phyloP scores from a whole-genome alignment of 1,140 invertebrate genomes.

The Drosophila repletoides region DNA sequence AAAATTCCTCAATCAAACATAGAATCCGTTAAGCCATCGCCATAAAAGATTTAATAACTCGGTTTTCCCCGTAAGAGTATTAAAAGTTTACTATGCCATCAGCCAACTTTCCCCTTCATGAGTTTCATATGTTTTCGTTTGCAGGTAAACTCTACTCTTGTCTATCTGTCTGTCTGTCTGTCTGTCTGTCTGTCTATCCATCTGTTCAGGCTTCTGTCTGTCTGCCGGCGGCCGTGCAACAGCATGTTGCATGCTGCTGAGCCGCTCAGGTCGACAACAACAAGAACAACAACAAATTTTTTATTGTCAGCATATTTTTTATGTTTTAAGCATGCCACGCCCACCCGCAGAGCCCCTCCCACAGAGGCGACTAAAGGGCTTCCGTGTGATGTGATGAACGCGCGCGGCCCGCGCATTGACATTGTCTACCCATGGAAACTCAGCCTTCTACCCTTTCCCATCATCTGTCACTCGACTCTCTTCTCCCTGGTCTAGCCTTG shows the following conservation, averaged over 20 bases:
- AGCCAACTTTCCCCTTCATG: slow-evolving; percentile 27
- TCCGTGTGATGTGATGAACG: slow-evolving; percentile 61
- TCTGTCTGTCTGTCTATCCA: background rate
- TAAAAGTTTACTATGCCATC: slow-evolving; percentile 8
- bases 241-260: slow-evolving; percentile 77
- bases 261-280: slow-evolving; percentile 64
- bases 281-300: slow-evolving; percentile 69
- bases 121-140: background rate
- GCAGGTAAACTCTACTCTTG: slow-evolving; percentile 12
- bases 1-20: background rate
- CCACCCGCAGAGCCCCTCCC: background rate
- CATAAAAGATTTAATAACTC: background rate
- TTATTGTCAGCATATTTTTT: slow-evolving; percentile 80
- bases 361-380: slow-evolving; percentile 19
- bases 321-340: slow-evolving; percentile 56
- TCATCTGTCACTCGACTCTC: background rate
- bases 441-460: background rate
- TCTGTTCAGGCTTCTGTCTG: background rate
- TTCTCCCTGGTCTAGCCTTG: background rate
- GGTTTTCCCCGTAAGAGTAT: background rate
- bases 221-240: slow-evolving; percentile 57
- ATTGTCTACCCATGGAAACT: slow-evolving; percentile 25
- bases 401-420: slow-evolving; percentile 64
- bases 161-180: background rate
- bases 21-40: background rate